Evolutionary conservation across 2,888 invertebrate genomes (phyloP), one percentile per base, ranked within the genome.

Genomic region (Plemyria rubiginata): DNA sequence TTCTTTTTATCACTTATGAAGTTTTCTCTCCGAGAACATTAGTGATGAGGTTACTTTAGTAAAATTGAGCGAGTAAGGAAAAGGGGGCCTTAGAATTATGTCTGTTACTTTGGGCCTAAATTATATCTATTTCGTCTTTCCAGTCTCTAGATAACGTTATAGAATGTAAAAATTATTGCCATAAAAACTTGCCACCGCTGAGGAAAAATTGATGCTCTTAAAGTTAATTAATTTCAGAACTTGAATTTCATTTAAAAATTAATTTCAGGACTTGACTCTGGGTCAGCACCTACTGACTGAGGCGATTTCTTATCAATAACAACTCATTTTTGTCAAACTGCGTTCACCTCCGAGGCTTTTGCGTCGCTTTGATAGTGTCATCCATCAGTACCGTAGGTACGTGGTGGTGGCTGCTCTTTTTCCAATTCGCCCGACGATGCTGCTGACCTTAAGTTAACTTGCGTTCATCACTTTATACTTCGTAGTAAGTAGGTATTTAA

Each of bases 161-260:
- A 57, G 36, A 38, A 48, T 38, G 41, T 51, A 13, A 54, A 48
- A 50, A 58, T 53, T 54, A 59, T 65, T 62, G 67, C 70, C 70
- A 70, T 67, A 64, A 50, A 50, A 54, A 60, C 70, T 70, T 70
- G 70, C 70, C 70, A 59, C 65, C 62, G 58, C 62, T 51, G 51
- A 65, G 57, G 54, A 59, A 51, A 56, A 52, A 43, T 15, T 16
- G 12, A 38, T 45, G 29, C 8, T 49, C 7, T n/a, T 49, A 13
- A 9, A 7, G 11, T 9, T 13, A 38, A 38, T 38, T n/a, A 16
- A 11, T 16, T 15, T 43, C 15, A n/a, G 22, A n/a, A n/a, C n/a
- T n/a, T n/a, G n/a, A n/a, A n/a, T n/a, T n/a, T n/a, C 22, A 22
- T 1, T 15, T 5, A 1, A 41, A 15, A 43, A 6, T 43, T 15